These are phyloP conservation scores for Oreamnos americanus DNA, from an alignment of 2,113 vertebrate species.

Conservation along the genomic window DNA sequence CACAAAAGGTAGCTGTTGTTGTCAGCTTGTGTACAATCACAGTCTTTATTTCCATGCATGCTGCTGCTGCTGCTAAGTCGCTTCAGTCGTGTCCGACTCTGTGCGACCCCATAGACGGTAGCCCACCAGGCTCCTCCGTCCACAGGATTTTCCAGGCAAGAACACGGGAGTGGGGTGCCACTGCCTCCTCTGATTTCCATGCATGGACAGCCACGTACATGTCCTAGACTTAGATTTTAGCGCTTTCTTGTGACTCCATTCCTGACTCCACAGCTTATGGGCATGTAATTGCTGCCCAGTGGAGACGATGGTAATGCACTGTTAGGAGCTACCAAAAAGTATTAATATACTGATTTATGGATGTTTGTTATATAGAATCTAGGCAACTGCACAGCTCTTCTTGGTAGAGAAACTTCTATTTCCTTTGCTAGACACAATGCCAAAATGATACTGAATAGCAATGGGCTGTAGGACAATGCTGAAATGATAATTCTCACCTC, in stretches of 20 bases:
- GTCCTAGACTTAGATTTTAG: background rate
- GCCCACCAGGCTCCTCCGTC: too few relatives aligned
- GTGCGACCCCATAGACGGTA: too few relatives aligned
- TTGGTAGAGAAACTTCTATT: background rate
- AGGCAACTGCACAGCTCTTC: background rate
- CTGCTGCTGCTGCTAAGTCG: too few relatives aligned
- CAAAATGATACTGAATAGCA: background rate
- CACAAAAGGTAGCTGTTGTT: background rate
- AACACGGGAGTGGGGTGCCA: too few relatives aligned
- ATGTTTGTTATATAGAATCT: background rate
- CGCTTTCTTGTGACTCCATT: background rate
- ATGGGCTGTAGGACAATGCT: background rate
- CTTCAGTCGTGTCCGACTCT: too few relatives aligned
- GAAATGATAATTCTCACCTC: background rate
- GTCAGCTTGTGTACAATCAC: background rate
- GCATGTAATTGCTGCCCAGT: background rate
- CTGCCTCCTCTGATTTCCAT: background rate
- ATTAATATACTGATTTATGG: background rate
- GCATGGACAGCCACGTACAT: too few relatives aligned
- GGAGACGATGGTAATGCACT: background rate
- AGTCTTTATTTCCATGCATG: background rate
- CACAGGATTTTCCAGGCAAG: too few relatives aligned
- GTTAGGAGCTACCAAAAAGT: background rate
- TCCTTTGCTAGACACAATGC: background rate
- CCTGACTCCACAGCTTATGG: background rate